Base-by-base conservation (phyloP, 2,113 vertebrate genomes). In the Hystrix brachyura region DNA sequence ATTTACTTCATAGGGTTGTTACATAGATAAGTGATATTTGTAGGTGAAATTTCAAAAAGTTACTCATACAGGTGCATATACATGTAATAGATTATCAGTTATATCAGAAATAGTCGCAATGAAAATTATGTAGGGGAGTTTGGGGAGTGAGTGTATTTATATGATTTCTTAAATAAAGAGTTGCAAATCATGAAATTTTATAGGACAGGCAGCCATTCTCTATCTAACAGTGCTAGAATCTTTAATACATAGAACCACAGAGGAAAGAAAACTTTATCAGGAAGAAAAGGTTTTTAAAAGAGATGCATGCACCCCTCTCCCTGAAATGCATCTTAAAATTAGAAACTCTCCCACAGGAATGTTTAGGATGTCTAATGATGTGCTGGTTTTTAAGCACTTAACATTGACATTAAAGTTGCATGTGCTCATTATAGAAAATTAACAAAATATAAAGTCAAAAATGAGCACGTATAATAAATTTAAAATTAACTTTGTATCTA, bases 301-400 rank as follows among this genome's bases (percentile, higher is more conserved):
- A 87, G 21, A 74, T 55, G 12, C 38, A 62, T 76, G n/a, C 7
- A 17, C 90, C 3, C 3, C 17, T 85, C 11, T 65, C 7, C 32
- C 27, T 86, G 43, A 90, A 89, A 9, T 83, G 34, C 34, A 65
- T 81, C 55, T 48, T 94, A 84, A 84, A 90, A 76, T 76, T 81
- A 23, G 87, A 72, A 88, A 23, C 57, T 65, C 48, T 76, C 46
- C 43, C 25, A 29, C 74, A 48, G 34, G 46, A 57, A 65, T 57
- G 21, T 76, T 55, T 76, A 48, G n/a, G 25, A 64, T 53, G 27
- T 62, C 51, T 27, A 74, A 53, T 53, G 21, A 48, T 87, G 87
- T 87, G 21, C 27, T 81, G 57, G 23, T 17, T 34, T 88, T 86
- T 53, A 62, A 83, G 38, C 29, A 38, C 38, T 46, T 82, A 38